A percentile compares a stretch with the other conserved stretches of the same genome.
Conservation (phyloP, 1,140 invertebrate genomes). For the Eupristina koningsbergeri region DNA sequence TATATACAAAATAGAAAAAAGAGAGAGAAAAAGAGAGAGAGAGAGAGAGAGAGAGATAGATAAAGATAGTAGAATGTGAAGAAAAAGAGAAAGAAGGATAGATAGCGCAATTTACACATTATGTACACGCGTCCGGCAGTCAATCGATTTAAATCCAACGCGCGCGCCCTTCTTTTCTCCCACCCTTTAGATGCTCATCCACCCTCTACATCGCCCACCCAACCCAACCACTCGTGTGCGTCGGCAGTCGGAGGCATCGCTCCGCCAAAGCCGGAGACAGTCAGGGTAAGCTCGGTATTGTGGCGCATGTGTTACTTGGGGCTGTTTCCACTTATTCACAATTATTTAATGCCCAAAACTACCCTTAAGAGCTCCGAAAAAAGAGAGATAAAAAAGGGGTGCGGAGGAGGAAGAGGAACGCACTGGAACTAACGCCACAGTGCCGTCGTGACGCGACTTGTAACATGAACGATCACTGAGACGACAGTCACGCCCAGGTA, state of each 20-base stretch:
- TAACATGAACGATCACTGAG: constrained; percentile 25
- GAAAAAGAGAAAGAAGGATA: too few relatives aligned
- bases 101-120: constrained; percentile 5
- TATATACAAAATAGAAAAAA: not conserved
- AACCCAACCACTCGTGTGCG: not conserved
- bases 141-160: constrained; percentile 35
- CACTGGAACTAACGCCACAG: not conserved
- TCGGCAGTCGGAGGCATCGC: constrained; percentile 40
- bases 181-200: not conserved
- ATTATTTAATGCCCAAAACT: not conserved
- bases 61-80: too few relatives aligned
- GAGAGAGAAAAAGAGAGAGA: not conserved
- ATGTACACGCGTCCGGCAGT: constrained; percentile 2
- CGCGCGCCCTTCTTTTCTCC: constrained; percentile 27
- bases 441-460: constrained; percentile 11
- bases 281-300: not conserved
- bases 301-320: not conserved
- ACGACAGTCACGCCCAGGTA: constrained; percentile 38
- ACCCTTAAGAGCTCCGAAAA: too few relatives aligned
- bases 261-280: constrained; percentile 22
- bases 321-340: not conserved
- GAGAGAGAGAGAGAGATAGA: not conserved
- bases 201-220: not conserved
- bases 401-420: too few relatives aligned
- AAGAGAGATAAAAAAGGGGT: not conserved